Percentiles rank a stretch among this genome's conserved stretches.
phyloP scores from a whole-genome alignment of 2,888 invertebrate species.

The Dolomedes plantarius region DNA sequence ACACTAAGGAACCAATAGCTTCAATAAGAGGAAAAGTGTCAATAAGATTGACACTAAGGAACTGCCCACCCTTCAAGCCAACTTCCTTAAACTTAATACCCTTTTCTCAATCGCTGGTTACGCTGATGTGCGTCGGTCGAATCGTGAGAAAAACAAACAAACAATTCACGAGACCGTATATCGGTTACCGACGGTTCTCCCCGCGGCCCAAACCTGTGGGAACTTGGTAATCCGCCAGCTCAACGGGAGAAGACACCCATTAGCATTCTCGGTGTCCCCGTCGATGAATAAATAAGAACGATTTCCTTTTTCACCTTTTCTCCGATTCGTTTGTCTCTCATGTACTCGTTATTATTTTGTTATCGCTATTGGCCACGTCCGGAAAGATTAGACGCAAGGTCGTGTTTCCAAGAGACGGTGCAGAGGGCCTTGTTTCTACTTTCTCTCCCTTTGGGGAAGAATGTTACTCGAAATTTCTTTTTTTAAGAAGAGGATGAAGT shows the following conservation, averaged over 20 bases:
- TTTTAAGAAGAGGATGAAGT: neutral
- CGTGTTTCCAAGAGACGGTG: constrained; percentile 7
- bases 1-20: too few relatives aligned
- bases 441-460: neutral
- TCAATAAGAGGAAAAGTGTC: too few relatives aligned
- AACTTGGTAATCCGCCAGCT: too few relatives aligned
- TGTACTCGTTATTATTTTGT: constrained; percentile 28
- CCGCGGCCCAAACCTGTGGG: too few relatives aligned
- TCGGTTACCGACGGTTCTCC: too few relatives aligned
- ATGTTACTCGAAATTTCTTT: neutral
- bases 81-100: too few relatives aligned
- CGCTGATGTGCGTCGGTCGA: too few relatives aligned
- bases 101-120: too few relatives aligned
- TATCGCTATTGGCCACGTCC: constrained; percentile 33
- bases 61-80: too few relatives aligned
- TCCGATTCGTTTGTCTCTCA: constrained; percentile 32
- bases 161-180: too few relatives aligned
- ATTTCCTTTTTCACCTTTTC: constrained; percentile 2
- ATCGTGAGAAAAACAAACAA: too few relatives aligned
- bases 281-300: constrained; percentile 43
- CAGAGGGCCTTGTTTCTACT: neutral
- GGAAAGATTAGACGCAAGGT: constrained; percentile 45
- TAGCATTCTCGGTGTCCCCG: neutral
- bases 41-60: too few relatives aligned
- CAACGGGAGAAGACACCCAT: neutral